These are phyloP conservation scores for Serilophus lunatus DNA, from an alignment of 2,113 vertebrate genomes.

Conservation along the genomic window DNA sequence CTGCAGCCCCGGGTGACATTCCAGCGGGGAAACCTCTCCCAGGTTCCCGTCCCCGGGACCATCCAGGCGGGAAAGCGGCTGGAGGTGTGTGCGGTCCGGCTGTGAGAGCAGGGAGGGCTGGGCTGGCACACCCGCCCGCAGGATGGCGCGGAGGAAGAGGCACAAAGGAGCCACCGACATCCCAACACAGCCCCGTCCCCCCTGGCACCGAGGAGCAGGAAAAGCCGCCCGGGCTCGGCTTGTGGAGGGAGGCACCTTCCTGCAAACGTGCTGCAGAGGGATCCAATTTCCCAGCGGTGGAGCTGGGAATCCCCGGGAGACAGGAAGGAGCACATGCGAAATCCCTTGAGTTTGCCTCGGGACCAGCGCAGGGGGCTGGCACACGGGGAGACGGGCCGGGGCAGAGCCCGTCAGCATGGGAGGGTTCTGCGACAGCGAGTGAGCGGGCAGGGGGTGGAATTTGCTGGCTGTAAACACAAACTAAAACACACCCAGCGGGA, in stretches of 20 bases:
- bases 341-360: rapidly evolving
- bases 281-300: background rate
- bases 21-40: background rate
- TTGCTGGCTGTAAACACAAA: background rate
- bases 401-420: rapidly evolving
- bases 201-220: background rate
- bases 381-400: background rate
- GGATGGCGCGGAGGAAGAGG: rapidly evolving
- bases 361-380: background rate
- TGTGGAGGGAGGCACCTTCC: background rate
- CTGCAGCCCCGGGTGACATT: rapidly evolving
- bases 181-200: background rate
- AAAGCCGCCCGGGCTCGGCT: too few species aligned
- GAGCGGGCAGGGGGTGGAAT: background rate
- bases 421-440: background rate
- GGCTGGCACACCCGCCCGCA: background rate
- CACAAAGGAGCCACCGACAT: background rate
- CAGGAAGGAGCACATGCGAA: background rate
- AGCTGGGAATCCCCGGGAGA: background rate
- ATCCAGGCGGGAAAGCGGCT: rapidly evolving
- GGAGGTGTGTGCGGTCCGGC: background rate
- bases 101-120: background rate
- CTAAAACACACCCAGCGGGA: background rate
- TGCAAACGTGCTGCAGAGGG: rapidly evolving
- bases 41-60: background rate